Conservation (phyloP, 1,140 invertebrate species). For the Tigriopus japonicus region DNA sequence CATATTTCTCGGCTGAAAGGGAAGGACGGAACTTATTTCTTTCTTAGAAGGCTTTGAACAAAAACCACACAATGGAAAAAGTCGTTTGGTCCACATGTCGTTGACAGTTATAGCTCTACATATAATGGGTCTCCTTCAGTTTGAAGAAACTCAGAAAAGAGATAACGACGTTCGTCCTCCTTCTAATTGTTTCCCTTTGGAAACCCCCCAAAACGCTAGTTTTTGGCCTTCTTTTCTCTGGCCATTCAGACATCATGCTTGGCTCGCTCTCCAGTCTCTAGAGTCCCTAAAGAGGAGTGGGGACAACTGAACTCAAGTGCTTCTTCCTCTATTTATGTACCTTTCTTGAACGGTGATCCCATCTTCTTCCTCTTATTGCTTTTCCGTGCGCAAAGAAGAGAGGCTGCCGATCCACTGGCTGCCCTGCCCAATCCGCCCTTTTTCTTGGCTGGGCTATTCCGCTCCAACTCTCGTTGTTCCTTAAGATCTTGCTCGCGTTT, state of each 20-base stretch:
- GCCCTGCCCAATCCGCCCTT: background rate
- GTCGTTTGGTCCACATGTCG: too few species aligned
- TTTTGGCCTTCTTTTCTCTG: too few species aligned
- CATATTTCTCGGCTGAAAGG: background rate
- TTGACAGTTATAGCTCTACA: too few species aligned
- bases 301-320: background rate
- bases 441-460: constrained; percentile 1
- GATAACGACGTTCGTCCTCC: too few species aligned
- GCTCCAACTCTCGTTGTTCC: constrained; percentile 6
- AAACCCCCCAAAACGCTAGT: too few species aligned
- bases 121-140: too few species aligned
- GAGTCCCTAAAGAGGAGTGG: too few species aligned
- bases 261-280: too few species aligned
- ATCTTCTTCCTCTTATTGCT: constrained; percentile 7
- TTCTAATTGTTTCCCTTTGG: too few species aligned
- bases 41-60: background rate
- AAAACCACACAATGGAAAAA: too few species aligned
- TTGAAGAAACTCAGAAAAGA: too few species aligned
- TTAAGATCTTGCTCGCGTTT: constrained; percentile 13
- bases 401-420: background rate
- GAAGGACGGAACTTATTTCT: background rate
- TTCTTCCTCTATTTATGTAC: background rate
- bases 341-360: constrained; percentile 11
- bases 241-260: too few species aligned
- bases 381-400: constrained; percentile 10